Evolutionary conservation across 2,888 invertebrate genomes (phyloP), one percentile per base, ranked within the genome.

Genomic region (Eilema depressum): DNA sequence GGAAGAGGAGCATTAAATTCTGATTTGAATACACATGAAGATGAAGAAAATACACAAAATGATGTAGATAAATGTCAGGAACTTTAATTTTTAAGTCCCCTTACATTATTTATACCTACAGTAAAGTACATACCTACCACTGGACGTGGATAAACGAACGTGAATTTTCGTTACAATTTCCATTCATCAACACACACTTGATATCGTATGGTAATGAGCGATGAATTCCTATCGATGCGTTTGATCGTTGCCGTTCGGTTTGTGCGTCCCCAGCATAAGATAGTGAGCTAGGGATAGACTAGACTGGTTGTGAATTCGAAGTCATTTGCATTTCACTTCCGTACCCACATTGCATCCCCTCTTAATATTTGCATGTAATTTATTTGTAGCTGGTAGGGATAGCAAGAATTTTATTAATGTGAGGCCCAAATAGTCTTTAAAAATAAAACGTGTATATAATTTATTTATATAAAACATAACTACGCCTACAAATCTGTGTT

Each of bases 21-120:
- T 47, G 28, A 26, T 5, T 20, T 53, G 2, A 53, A 62, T 25
- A 20, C 2, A 11, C 7, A 17, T 7, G 33, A 71, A 60, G 66
- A 66, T 68, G 75, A 73, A 28, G 73, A 68, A 64, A 17, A 41
- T 4, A 77, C n/a, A 61, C 69, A 69, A 5, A 26, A 59, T 26
- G 72, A 77, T 57, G 78, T 77, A 74, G 76, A 72, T 60, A 69
- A 72, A 25, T 61, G 70, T 77, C 73, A 76, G 53, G 77, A 79
- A 75, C 66, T 61, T 68, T 41, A 37, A 17, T 23, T 37, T n/a
- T 41, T 4, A 56, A 11, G 62, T n/a, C n/a, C 8, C 8, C 0
- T n/a, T 53, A 53, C 10, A n/a, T 53, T n/a, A n/a, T 20, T 53
- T 53, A n/a, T n/a, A n/a, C n/a, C n/a, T n/a, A n/a, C n/a, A n/a